Conservation (phyloP, 2,888 invertebrate species). For the Acholoe squamosa region DNA sequence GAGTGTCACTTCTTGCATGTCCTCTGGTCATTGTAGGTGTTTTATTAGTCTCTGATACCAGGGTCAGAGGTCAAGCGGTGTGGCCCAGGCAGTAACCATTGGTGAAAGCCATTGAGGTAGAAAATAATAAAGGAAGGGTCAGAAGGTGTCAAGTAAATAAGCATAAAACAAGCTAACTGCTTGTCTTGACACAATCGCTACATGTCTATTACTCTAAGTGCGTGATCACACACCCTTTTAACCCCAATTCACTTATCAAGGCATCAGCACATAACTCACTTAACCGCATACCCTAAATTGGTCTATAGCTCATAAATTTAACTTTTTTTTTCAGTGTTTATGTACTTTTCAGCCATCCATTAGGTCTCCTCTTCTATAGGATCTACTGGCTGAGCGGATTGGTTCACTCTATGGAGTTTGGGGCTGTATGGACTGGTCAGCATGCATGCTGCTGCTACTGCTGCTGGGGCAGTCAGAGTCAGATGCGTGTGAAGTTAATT, state of each 20-base stretch:
- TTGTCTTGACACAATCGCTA: slow-evolving; percentile 59
- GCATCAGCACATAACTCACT: slow-evolving; percentile 33
- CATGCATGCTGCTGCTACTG: slow-evolving; percentile 31
- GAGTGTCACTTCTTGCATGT: slow-evolving; percentile 1
- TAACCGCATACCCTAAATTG: neutral
- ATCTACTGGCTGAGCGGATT: no score
- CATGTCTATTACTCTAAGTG: slow-evolving; percentile 59
- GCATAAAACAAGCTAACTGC: slow-evolving; percentile 59
- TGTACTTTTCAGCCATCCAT: no score
- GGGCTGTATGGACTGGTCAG: neutral
- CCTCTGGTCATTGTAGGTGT: slow-evolving; percentile 34
- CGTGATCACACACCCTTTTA: slow-evolving; percentile 43
- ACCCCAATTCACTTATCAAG: slow-evolving; percentile 42
- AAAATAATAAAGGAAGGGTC: slow-evolving; percentile 54
- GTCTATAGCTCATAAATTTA: neutral
- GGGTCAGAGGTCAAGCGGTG: slow-evolving; percentile 52
- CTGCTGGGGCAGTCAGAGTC: neutral
- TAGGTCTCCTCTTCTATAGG: no score
- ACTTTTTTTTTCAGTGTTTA: neutral
- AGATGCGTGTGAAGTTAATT: slow-evolving; percentile 56
- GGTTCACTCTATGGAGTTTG: no score
- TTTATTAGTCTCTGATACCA: slow-evolving; percentile 44
- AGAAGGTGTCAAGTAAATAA: slow-evolving; percentile 58
- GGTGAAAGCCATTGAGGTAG: slow-evolving; percentile 27
- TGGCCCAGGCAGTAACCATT: neutral